phyloP scores from a whole-genome alignment of 2,888 invertebrate genomes.

The Phyto melanocephala region DNA sequence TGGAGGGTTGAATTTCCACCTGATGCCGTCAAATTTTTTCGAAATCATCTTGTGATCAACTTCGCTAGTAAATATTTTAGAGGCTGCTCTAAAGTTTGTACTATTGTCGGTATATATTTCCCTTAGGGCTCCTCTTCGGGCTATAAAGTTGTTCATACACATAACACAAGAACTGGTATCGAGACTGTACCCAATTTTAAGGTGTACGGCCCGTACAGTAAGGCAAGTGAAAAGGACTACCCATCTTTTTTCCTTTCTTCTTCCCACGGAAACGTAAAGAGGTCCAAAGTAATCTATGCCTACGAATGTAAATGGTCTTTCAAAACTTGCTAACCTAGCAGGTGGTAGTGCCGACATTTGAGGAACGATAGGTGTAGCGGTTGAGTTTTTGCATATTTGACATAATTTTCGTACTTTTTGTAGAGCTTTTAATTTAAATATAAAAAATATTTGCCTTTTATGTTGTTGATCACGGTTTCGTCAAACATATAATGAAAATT shows the following conservation, averaged over 20 bases:
- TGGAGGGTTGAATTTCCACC: too few species aligned
- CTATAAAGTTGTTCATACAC: too few species aligned
- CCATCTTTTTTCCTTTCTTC: constrained; percentile 62
- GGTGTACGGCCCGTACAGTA: constrained; percentile 62
- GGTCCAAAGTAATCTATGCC: too few species aligned
- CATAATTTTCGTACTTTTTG: constrained; percentile 57
- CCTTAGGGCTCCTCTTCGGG: not conserved
- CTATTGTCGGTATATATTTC: constrained; percentile 42
- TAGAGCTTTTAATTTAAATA: constrained; percentile 42
- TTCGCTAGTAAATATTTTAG: constrained; percentile 8
- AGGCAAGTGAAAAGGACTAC: constrained; percentile 64
- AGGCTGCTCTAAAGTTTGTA: constrained; percentile 22
- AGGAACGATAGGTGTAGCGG: constrained; percentile 43
- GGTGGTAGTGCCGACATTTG: constrained; percentile 62
- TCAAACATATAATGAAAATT: constrained; percentile 34
- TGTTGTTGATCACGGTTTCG: constrained; percentile 45
- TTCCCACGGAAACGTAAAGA: constrained; percentile 55
- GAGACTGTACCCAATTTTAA: constrained; percentile 48
- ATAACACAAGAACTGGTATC: too few species aligned
- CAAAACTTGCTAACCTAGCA: too few species aligned
- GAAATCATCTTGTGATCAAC: not conserved
- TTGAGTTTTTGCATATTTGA: too few species aligned
- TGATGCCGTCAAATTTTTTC: not conserved
- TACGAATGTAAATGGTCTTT: too few species aligned
- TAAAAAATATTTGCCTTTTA: constrained; percentile 37